These are phyloP conservation scores for Odontomachus brunneus DNA, from an alignment of 1,140 invertebrate species.

Conservation along the genomic window DNA sequence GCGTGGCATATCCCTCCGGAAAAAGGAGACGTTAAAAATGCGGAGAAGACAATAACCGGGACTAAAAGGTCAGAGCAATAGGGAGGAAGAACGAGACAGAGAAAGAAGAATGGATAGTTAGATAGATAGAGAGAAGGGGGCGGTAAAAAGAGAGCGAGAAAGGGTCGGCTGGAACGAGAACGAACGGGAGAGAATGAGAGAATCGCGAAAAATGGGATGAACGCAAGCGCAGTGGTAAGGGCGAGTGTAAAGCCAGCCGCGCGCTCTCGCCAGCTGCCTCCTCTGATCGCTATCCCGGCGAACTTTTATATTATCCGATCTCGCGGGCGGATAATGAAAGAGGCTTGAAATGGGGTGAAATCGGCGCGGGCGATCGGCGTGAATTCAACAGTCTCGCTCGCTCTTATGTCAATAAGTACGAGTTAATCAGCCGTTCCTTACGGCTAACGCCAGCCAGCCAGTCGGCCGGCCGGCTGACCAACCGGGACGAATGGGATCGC, in stretches of 20 bases:
- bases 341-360: neutral
- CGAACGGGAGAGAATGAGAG: constrained; percentile 1
- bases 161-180: neutral
- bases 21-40: constrained; percentile 50
- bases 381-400: neutral
- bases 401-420: constrained; percentile 34
- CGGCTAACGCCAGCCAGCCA: neutral
- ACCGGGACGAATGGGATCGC: neutral
- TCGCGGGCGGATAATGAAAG: constrained; percentile 46
- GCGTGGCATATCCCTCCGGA: constrained; percentile 3
- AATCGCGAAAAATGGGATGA: constrained; percentile 31
- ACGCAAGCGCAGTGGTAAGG: neutral
- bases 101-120: neutral
- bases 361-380: neutral
- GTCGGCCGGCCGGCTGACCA: too few species aligned
- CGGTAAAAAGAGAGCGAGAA: neutral
- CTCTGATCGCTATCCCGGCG: neutral
- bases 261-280: neutral
- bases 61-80: constrained; percentile 42
- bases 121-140: neutral
- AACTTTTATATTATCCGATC: constrained; percentile 52
- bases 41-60: constrained; percentile 50
- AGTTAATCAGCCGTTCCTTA: constrained; percentile 38
- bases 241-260: constrained; percentile 33
- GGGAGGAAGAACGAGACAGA: neutral